phyloP scores from a whole-genome alignment of 1,140 invertebrate species.

The Microvelia longipes region DNA sequence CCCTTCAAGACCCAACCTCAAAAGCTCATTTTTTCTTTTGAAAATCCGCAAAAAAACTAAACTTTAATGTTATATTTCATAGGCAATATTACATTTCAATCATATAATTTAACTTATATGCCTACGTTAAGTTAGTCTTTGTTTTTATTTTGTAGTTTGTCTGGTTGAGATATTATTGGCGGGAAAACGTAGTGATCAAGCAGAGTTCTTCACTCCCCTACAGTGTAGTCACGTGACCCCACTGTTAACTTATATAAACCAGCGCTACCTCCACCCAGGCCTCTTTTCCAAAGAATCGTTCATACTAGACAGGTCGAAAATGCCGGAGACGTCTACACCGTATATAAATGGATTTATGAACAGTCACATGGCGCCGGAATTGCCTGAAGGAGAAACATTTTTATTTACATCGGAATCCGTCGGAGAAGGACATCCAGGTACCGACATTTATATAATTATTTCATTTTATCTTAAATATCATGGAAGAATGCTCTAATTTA shows the following conservation, averaged over 20 bases:
- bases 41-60: too few species aligned
- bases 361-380: constrained; percentile 51
- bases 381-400: constrained; percentile 73
- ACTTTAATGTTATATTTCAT: too few species aligned
- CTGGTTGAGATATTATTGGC: background rate
- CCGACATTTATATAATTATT: constrained; percentile 27
- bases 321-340: constrained; percentile 21
- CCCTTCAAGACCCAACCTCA: too few species aligned
- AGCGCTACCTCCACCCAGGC: background rate
- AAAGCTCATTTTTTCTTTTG: too few species aligned
- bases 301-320: constrained; percentile 3
- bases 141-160: background rate
- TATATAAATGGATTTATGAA: constrained; percentile 32
- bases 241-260: background rate
- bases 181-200: background rate
- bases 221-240: background rate
- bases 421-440: constrained; percentile 94
- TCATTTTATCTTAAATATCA: too few species aligned
- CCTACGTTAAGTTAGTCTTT: too few species aligned
- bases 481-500: too few species aligned
- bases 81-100: too few species aligned
- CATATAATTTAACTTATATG: too few species aligned
- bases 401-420: constrained; percentile 98
- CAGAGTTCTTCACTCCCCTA: background rate
- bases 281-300: background rate